Percentiles rank a stretch among this genome's conserved stretches.
These are phyloP conservation scores for Rhinoraja longicauda DNA, from an alignment of 2,797 vertebrate genomes.

Conservation along the genomic window DNA sequence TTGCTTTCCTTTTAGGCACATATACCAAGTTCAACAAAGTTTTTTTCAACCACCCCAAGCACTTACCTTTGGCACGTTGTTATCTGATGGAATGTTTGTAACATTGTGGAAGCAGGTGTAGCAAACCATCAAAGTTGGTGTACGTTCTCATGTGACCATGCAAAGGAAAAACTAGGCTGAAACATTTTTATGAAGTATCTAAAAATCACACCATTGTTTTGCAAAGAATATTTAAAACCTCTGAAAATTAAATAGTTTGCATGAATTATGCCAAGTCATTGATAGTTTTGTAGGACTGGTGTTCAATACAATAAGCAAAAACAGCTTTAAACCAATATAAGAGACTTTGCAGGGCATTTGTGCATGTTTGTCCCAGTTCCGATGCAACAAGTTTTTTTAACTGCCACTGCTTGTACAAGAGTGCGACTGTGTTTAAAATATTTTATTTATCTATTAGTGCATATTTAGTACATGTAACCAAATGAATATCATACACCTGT, in stretches of 20 bases:
- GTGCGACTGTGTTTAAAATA: too few species aligned
- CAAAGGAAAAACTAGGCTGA: not conserved
- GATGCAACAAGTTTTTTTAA: too few species aligned
- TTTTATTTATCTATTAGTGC: too few species aligned
- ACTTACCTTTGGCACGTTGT: not conserved
- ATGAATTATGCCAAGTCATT: not conserved
- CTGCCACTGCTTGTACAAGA: too few species aligned
- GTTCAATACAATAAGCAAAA: not conserved
- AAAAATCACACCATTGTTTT: not conserved
- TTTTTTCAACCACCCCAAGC: not conserved
- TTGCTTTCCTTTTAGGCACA: not conserved
- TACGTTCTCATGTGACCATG: not conserved
- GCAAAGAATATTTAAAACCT: not conserved
- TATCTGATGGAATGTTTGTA: not conserved
- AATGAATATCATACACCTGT: too few species aligned
- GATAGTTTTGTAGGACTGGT: not conserved
- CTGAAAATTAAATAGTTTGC: not conserved
- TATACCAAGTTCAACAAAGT: not conserved
- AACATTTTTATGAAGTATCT: not conserved
- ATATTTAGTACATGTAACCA: too few species aligned
- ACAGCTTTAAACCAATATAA: not conserved
- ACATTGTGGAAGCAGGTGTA: not conserved
- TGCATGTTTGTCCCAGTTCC: too few species aligned
- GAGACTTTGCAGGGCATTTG: too few species aligned
- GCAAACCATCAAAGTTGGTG: not conserved